These are phyloP conservation scores for Albula goreensis DNA, from an alignment of 2,113 vertebrate species.

Conservation along the genomic window DNA sequence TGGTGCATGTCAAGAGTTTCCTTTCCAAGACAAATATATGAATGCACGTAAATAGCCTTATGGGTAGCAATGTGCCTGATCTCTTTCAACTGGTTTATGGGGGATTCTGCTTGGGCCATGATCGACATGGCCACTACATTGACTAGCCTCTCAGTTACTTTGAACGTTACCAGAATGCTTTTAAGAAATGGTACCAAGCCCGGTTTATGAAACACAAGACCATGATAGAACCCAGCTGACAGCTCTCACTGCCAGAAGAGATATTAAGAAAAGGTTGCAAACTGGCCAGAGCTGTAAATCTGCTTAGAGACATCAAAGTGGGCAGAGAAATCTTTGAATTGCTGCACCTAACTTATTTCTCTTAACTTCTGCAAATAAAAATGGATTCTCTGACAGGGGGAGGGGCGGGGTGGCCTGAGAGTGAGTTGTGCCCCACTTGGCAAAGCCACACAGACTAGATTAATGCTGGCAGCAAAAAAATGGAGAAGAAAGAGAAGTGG, in stretches of 20 bases:
- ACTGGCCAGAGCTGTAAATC: constrained; percentile 6
- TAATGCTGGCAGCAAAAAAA: background rate
- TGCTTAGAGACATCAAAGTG: constrained; percentile 1
- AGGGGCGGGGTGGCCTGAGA: background rate
- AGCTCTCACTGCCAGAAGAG: background rate
- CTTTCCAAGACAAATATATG: background rate
- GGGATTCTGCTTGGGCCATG: background rate
- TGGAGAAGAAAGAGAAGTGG: background rate
- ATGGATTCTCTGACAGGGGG: background rate
- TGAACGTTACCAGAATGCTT: background rate
- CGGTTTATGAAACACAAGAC: background rate
- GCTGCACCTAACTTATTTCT: background rate
- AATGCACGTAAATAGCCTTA: background rate
- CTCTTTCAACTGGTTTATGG: background rate
- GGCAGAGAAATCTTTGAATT: background rate
- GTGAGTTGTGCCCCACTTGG: constrained; percentile 3
- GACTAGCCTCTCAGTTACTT: background rate
- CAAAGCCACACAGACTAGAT: background rate
- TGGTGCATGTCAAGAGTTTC: constrained; percentile 9
- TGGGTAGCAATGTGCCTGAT: background rate
- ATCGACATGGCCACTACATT: background rate
- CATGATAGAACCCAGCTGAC: background rate
- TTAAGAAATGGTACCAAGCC: background rate
- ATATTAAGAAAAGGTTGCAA: constrained; percentile 1
- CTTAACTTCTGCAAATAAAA: background rate